Percentiles rank a stretch among this genome's conserved stretches.
These are phyloP conservation scores for Laothoe populi DNA, from an alignment of 2,888 invertebrate species.

Conservation along the genomic window DNA sequence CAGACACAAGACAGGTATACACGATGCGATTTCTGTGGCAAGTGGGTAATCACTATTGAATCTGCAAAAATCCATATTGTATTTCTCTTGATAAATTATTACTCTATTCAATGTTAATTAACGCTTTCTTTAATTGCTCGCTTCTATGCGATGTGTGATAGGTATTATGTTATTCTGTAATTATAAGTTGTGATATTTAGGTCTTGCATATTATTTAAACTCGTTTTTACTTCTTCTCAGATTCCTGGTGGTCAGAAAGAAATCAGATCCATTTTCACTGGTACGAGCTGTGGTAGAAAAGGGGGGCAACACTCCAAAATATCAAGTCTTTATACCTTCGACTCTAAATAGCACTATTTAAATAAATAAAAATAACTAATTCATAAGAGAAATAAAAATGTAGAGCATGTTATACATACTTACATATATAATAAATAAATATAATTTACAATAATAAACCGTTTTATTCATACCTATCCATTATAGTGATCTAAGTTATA, in stretches of 20 bases:
- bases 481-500: too few relatives aligned
- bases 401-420: background rate
- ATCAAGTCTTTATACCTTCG: constrained; percentile 68
- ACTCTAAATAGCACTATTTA: background rate
- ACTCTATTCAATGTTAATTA: too few relatives aligned
- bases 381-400: background rate
- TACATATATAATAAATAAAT: background rate
- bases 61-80: too few relatives aligned
- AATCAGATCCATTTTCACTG: constrained; percentile 67
- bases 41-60: too few relatives aligned
- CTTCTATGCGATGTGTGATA: background rate
- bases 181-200: too few relatives aligned
- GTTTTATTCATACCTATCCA: too few relatives aligned
- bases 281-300: constrained; percentile 63
- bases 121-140: too few relatives aligned
- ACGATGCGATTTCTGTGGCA: too few relatives aligned
- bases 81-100: too few relatives aligned
- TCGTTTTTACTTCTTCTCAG: constrained; percentile 47
- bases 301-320: constrained; percentile 70
- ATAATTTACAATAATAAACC: background rate
- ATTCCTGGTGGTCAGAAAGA: constrained; percentile 74
- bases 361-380: background rate
- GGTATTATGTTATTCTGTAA: background rate
- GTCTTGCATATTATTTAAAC: background rate
- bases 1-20: too few relatives aligned